A percentile compares a stretch with the other conserved stretches of the same genome.
Conservation (phyloP, 2,888 invertebrate genomes). For the Lasioglossum vierecki region DNA sequence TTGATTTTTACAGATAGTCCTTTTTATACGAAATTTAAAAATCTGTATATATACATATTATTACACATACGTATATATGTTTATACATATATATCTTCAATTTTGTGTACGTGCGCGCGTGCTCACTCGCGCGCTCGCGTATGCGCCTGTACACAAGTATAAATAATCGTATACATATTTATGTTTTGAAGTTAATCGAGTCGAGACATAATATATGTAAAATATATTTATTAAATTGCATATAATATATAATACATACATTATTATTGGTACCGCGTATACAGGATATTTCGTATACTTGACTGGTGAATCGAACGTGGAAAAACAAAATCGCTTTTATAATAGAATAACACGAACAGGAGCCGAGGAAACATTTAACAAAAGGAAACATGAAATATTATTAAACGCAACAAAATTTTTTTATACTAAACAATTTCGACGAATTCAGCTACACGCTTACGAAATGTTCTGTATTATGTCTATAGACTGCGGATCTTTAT, state of each 20-base stretch:
- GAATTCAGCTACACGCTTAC: not conserved
- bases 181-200: conserved; percentile 47
- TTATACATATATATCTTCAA: not conserved
- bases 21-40: not conserved
- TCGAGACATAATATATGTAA: conserved; percentile 31
- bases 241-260: conserved; percentile 74
- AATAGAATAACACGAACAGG: not conserved
- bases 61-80: not conserved
- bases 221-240: conserved; percentile 67
- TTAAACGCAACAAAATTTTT: not conserved
- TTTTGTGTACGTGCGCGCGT: not conserved
- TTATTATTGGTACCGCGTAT: conserved; percentile 29
- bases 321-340: not conserved
- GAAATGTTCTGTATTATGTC: conserved; percentile 65
- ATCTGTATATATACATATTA: conserved; percentile 4
- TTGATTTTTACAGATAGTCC: not conserved
- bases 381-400: not conserved
- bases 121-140: not conserved
- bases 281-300: conserved; percentile 38
- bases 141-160: conserved; percentile 29
- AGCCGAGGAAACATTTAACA: not conserved
- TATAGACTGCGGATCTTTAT: too few species aligned
- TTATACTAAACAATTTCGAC: not conserved
- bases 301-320: conserved; percentile 9
- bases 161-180: conserved; percentile 50